phyloP scores from a whole-genome alignment of 2,797 vertebrate species.

The Intellagama lesueurii region DNA sequence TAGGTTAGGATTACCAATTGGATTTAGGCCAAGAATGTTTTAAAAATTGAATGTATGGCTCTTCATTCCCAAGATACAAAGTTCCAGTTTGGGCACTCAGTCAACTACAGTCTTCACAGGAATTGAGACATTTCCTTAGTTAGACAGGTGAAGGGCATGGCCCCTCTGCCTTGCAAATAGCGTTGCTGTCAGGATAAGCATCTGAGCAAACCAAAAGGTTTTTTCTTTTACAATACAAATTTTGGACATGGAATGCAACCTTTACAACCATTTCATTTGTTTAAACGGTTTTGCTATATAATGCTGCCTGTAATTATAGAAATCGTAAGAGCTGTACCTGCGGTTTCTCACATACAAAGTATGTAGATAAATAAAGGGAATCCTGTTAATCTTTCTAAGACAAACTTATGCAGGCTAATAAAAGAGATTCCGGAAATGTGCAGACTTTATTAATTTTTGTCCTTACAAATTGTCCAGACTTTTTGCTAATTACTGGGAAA shows the following conservation, averaged over 20 bases:
- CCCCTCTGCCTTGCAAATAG: background rate
- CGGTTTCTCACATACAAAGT: background rate
- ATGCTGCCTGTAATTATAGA: background rate
- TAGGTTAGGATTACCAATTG: no score
- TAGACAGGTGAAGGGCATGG: background rate
- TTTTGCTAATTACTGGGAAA: background rate
- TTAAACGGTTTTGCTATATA: background rate
- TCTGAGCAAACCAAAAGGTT: no score
- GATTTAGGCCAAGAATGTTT: background rate
- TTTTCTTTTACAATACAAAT: background rate
- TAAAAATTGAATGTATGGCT: background rate
- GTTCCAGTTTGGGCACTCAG: no score
- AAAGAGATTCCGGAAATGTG: background rate
- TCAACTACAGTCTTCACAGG: background rate
- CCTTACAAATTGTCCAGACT: background rate
- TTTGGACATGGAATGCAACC: no score
- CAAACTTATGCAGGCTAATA: background rate
- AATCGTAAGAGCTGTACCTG: background rate
- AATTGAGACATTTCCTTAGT: background rate
- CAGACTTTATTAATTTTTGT: background rate
- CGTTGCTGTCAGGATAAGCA: background rate
- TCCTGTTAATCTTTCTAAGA: background rate
- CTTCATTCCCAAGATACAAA: background rate
- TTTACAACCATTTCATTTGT: background rate
- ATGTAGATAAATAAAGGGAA: background rate